Evolutionary conservation across 2,797 vertebrate genomes (phyloP).

Genomic region (Tauraco hartlaubi): DNA sequence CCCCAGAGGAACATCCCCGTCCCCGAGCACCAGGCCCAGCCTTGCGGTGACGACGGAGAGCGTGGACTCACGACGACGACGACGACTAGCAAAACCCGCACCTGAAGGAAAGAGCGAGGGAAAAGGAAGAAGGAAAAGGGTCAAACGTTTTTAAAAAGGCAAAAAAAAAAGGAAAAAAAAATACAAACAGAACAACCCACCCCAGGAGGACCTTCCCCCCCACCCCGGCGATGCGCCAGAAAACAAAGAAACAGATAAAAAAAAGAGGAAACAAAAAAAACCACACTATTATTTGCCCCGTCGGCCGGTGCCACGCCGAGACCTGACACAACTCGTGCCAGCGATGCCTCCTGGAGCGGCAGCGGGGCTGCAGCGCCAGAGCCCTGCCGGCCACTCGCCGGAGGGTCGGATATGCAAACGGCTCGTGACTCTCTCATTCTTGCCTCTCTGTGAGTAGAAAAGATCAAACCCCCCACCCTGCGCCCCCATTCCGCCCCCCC

Average conservation of each 20-base stretch:
- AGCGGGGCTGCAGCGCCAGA: not conserved
- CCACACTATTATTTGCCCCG: constrained; percentile 3
- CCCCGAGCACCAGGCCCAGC: constrained; percentile 62
- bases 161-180: not conserved
- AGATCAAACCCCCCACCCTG: not conserved
- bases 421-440: constrained; percentile 31
- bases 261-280: not conserved
- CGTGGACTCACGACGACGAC: constrained; percentile 18
- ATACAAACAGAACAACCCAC: not conserved
- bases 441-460: constrained; percentile 58
- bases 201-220: not conserved
- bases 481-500: not conserved
- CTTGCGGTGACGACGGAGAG: constrained; percentile 70
- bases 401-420: constrained; percentile 49
- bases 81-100: constrained; percentile 43
- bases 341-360: constrained; percentile 15
- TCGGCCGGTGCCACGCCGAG: not conserved
- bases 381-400: not conserved
- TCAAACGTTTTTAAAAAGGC: constrained; percentile 45
- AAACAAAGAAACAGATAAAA: not conserved
- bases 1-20: constrained; percentile 63
- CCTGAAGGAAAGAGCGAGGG: constrained; percentile 33
- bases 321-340: constrained; percentile 31
- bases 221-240: not conserved
- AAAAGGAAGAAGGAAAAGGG: constrained; percentile 45